Conservation (phyloP, 2,888 invertebrate species). For the Rosalia funebris region DNA sequence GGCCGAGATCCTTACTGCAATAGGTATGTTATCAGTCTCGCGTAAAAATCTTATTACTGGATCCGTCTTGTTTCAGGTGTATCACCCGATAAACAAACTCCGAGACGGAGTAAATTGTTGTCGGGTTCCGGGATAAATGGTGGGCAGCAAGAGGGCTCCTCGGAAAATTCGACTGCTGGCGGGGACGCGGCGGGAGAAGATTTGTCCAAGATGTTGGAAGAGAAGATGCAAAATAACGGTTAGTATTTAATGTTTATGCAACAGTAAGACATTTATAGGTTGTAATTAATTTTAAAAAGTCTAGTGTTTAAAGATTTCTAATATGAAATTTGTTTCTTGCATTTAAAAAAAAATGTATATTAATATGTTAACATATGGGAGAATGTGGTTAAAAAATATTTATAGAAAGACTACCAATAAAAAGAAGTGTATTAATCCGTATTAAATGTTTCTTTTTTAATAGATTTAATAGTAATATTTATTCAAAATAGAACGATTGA, state of each 20-base stretch:
- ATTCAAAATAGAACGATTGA: too few species aligned
- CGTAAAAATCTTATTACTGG: neutral
- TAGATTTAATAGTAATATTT: too few species aligned
- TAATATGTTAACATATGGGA: too few species aligned
- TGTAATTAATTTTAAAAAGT: too few species aligned
- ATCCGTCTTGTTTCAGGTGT: slow-evolving; percentile 64
- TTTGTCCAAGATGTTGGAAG: slow-evolving; percentile 62
- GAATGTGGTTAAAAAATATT: too few species aligned
- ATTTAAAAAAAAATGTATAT: too few species aligned
- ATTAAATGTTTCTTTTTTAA: too few species aligned
- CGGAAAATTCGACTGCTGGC: slow-evolving; percentile 54
- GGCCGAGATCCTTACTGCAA: slow-evolving; percentile 90
- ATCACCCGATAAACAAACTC: slow-evolving; percentile 84
- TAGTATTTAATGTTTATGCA: slow-evolving; percentile 19
- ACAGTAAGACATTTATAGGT: too few species aligned
- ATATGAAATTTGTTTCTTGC: too few species aligned
- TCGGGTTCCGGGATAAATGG: slow-evolving; percentile 60
- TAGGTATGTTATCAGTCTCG: slow-evolving; percentile 71
- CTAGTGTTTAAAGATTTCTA: too few species aligned
- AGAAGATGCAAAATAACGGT: slow-evolving; percentile 63
- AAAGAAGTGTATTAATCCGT: too few species aligned
- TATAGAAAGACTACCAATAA: too few species aligned
- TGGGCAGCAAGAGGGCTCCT: slow-evolving; percentile 53
- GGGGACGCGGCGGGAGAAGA: slow-evolving; percentile 53
- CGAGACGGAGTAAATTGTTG: slow-evolving; percentile 68